Evolutionary conservation across 2,888 invertebrate species (phyloP).

Genomic region (Caenorhabditis afra): DNA sequence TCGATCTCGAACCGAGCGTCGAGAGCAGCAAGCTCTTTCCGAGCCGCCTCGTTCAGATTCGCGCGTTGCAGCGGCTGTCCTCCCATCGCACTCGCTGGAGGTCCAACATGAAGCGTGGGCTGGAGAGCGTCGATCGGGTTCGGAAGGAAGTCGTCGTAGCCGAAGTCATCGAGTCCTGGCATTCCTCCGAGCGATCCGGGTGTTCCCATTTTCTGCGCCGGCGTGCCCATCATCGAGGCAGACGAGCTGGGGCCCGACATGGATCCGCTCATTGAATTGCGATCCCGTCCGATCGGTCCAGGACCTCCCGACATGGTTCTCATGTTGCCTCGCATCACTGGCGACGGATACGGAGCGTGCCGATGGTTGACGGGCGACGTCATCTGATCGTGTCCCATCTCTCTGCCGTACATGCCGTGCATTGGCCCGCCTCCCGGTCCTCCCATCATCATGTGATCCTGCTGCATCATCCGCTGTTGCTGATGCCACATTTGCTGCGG

Average conservation of each 20-base stretch:
- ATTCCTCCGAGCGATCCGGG: slow-evolving; percentile 34
- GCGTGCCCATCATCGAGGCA: slow-evolving; percentile 46
- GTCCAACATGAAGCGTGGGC: slow-evolving; percentile 19
- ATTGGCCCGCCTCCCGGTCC: slow-evolving; percentile 48
- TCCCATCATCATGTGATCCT: slow-evolving; percentile 61
- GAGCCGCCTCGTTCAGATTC: slow-evolving; percentile 58
- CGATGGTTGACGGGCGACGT: slow-evolving; percentile 53
- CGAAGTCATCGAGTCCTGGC: slow-evolving; percentile 46
- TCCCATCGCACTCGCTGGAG: slow-evolving; percentile 20
- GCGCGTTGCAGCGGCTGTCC: slow-evolving; percentile 22
- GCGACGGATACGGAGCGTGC: slow-evolving; percentile 54
- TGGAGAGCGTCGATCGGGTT: slow-evolving; percentile 66
- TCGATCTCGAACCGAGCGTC: slow-evolving; percentile 71
- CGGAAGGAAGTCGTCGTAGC: slow-evolving; percentile 70
- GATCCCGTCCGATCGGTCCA: slow-evolving; percentile 40
- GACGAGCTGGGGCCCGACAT: slow-evolving; percentile 36
- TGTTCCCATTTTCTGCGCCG: slow-evolving; percentile 31
- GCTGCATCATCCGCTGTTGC: slow-evolving; percentile 54
- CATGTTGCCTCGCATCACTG: slow-evolving; percentile 56
- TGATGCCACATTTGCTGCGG: slow-evolving; percentile 48
- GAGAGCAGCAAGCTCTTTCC: slow-evolving; percentile 67
- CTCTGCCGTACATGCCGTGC: slow-evolving; percentile 54
- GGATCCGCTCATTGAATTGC: slow-evolving; percentile 55
- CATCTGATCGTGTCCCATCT: slow-evolving; percentile 58
- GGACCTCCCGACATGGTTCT: slow-evolving; percentile 28